Evolutionary conservation across 2,888 invertebrate genomes (phyloP).

Genomic region (Acanthosoma haemorrhoidale): DNA sequence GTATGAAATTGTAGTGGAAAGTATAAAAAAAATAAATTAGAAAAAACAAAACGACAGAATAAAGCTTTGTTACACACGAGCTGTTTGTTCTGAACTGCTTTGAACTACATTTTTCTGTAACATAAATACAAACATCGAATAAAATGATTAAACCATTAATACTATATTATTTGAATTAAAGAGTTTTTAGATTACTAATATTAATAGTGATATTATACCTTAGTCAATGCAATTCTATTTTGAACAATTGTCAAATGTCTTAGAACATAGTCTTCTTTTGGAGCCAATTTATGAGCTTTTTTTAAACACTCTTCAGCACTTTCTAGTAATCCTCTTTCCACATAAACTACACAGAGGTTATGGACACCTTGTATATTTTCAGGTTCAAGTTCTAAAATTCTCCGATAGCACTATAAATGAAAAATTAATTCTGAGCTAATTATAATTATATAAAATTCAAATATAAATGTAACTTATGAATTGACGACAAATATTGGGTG

Average conservation of each 20-base stretch:
- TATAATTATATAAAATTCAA: too few species aligned
- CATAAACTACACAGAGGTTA: slow-evolving; percentile 92
- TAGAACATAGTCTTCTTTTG: slow-evolving; percentile 84
- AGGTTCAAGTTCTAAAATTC: slow-evolving; percentile 80
- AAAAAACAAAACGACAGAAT: neutral
- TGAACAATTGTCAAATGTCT: slow-evolving; percentile 86
- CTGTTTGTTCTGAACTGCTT: neutral
- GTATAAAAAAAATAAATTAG: neutral
- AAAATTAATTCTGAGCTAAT: neutral
- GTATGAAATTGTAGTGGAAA: neutral
- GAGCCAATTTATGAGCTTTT: slow-evolving; percentile 74
- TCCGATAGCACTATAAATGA: slow-evolving; percentile 70
- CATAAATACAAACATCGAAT: neutral
- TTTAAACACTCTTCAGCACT: slow-evolving; percentile 79
- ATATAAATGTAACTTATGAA: neutral
- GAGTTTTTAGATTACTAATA: too few species aligned
- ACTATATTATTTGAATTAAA: neutral
- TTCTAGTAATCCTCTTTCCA: slow-evolving; percentile 82
- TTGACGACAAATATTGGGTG: neutral
- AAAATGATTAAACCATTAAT: neutral
- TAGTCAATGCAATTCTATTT: slow-evolving; percentile 39
- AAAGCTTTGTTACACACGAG: neutral
- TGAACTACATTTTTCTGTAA: neutral
- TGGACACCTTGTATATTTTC: slow-evolving; percentile 90
- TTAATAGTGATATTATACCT: too few species aligned